A percentile compares a stretch with the other conserved stretches of the same genome.
Conservation (phyloP, 35 echinoderm and acorn worm genomes). For the Anneissia japonica region DNA sequence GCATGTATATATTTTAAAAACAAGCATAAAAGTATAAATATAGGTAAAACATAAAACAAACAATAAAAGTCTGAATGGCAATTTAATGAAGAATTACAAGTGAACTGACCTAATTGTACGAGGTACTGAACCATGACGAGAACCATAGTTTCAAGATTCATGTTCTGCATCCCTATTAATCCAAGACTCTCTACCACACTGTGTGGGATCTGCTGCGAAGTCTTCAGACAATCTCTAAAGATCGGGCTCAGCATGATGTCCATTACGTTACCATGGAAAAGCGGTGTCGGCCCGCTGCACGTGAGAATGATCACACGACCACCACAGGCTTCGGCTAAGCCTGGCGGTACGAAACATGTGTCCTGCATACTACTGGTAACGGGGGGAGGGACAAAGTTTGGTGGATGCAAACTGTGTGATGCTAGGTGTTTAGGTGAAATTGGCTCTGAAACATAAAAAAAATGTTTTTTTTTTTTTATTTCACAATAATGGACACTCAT, state of each 20-base stretch:
- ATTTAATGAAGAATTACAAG: neutral
- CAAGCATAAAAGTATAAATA: too few species aligned
- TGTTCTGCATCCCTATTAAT: constrained; percentile 49
- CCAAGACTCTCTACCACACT: constrained; percentile 44
- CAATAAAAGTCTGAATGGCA: neutral
- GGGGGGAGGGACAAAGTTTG: constrained; percentile 69
- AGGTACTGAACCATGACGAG: constrained; percentile 86
- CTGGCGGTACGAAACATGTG: constrained; percentile 63
- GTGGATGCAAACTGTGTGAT: constrained; percentile 54
- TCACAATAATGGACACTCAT: too few species aligned
- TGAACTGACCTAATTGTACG: constrained; percentile 79
- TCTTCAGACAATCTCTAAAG: constrained; percentile 74
- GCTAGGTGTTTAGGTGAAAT: neutral
- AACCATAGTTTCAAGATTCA: constrained; percentile 86
- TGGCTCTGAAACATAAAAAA: neutral
- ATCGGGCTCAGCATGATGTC: constrained; percentile 71
- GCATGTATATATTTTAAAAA: too few species aligned
- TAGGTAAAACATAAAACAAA: too few species aligned
- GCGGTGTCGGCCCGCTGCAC: constrained; percentile 65
- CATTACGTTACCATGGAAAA: constrained; percentile 78
- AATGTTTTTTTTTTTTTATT: neutral
- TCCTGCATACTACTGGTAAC: constrained; percentile 54
- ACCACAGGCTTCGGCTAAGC: constrained; percentile 56
- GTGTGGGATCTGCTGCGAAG: constrained; percentile 50
- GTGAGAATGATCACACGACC: constrained; percentile 73